Percentiles rank a stretch among this genome's conserved stretches.
Evolutionary conservation across 2,888 invertebrate genomes (phyloP).

Genomic region (Diaphora mendica): DNA sequence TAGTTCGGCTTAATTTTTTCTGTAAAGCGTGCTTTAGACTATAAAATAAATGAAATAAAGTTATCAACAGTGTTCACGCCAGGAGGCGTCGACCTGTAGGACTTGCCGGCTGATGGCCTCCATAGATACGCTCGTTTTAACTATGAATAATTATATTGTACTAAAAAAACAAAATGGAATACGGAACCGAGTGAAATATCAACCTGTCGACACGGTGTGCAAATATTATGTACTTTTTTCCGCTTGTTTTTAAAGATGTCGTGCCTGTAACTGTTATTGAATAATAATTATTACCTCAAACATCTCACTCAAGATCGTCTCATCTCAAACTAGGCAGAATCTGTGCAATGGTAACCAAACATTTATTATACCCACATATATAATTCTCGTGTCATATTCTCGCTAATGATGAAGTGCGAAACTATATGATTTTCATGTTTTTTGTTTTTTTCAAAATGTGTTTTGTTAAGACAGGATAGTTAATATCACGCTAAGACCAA

Average conservation of each 20-base stretch:
- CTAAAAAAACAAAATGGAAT: not conserved
- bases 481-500: too few relatives aligned
- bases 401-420: too few relatives aligned
- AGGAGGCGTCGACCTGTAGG: conserved; percentile 8
- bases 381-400: too few relatives aligned
- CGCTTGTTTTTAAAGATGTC: not conserved
- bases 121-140: conserved; percentile 13
- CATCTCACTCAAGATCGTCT: too few relatives aligned
- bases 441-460: too few relatives aligned
- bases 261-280: not conserved
- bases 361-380: too few relatives aligned
- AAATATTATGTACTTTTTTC: not conserved
- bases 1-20: not conserved
- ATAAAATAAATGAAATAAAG: not conserved
- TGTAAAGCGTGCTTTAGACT: not conserved
- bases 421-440: too few relatives aligned
- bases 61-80: conserved; percentile 1
- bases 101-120: conserved; percentile 17
- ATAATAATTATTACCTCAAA: too few relatives aligned
- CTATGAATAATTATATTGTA: conserved; percentile 10
- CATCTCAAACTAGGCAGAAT: too few relatives aligned
- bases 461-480: too few relatives aligned
- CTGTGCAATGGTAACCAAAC: too few relatives aligned
- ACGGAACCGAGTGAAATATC: conserved; percentile 2
- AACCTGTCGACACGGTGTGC: not conserved